Base-by-base conservation (phyloP, 2,888 invertebrate species). In the Acanthoscelides obtectus region DNA sequence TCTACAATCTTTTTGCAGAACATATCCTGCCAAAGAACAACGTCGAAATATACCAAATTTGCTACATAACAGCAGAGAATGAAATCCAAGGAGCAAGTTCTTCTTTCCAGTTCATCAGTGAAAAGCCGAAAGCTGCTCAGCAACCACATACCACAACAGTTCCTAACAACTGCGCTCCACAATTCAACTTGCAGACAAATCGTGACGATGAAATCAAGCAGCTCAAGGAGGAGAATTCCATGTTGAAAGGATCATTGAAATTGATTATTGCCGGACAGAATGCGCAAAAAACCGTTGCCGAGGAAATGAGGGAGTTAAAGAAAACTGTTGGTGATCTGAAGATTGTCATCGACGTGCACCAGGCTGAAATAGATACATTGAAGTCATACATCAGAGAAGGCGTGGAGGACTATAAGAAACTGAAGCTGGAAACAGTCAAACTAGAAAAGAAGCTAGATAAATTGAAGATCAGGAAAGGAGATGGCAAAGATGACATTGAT, bases 41-140 rank as follows among this genome's bases (percentile, higher is more conserved):
- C 25, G 77, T 75, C n/a, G 80, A 81, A 63, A 78, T 83, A 70
- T 84, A 82, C 73, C 85, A 85, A 73, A 79, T 85, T 69, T 84
- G 84, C 75, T 85, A 84, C 73, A 81, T 85, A 70, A 82, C 81
- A 71, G 80, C 80, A 19, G 82, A 84, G 67, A 83, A 84, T 75
- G 81, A 81, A 67, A 78, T 84, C 64, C 80, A 82, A 69, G 85
- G 83, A 21, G 84, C 83, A 5, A 84, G 84, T 73, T 78, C 80
- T 22, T 81, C 84, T 2, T 83, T 84, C 72, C 83, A 83, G 71
- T 83, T 85, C 66, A 68, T 71, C 66, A 67, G 71, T 69, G 72
- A 74, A 67, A 69, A 74, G 71, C 69, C 68, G 67, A 20, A 69
- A 20, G 1, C 20, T 1, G 19, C 66, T 2, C 21, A 17, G 17